Conservation (phyloP, 2,113 vertebrate species). For the Apteryx owenii region DNA sequence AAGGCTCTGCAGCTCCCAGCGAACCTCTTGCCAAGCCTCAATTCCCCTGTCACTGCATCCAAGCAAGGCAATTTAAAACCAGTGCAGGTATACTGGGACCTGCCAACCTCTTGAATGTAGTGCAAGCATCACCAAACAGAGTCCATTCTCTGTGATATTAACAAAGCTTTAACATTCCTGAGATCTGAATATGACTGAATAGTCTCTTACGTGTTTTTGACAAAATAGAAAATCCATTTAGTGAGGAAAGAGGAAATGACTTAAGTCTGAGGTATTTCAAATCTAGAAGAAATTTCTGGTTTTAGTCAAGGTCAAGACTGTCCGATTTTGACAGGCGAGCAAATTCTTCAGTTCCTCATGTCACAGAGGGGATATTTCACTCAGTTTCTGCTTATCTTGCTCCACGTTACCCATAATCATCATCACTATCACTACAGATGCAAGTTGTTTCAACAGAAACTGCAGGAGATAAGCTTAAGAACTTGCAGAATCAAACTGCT, state of each 20-base stretch:
- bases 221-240: not conserved
- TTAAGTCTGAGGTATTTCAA: not conserved
- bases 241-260: not conserved
- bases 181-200: not conserved
- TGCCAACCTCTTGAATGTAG: not conserved
- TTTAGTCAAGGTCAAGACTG: not conserved
- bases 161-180: not conserved
- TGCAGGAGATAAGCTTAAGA: not conserved
- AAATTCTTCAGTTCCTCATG: not conserved
- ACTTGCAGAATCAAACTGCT: not conserved
- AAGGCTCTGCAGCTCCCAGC: not conserved
- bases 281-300: not conserved
- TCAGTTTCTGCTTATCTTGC: not conserved
- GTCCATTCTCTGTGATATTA: not conserved
- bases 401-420: not conserved
- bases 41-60: not conserved
- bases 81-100: not conserved
- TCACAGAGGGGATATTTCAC: conserved; percentile 26
- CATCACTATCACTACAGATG: not conserved
- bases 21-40: not conserved
- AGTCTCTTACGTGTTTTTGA: not conserved
- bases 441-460: not conserved
- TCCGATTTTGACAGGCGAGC: not conserved
- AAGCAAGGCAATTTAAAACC: not conserved
- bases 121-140: not conserved